Evolutionary conservation across 1,140 invertebrate species (phyloP), one percentile per base, ranked within the genome.

Genomic region (Solenopsis fugax): DNA sequence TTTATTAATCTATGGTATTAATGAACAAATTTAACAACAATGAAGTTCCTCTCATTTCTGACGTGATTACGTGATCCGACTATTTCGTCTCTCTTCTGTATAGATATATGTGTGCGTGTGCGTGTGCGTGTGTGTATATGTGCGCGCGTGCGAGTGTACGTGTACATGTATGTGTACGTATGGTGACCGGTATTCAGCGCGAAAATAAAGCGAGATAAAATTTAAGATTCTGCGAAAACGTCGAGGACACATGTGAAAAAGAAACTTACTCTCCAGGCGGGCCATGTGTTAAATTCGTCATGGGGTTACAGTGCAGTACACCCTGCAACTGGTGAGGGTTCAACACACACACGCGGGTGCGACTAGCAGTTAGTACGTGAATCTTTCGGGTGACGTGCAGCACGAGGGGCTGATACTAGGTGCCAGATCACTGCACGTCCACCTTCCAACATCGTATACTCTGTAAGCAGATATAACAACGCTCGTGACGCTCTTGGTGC

Each of bases 261-360:
- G 48, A 62, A 78, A 93, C 93, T 94, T 94, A 91, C 92, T 93
- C 91, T 93, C 91, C 80, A 92, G 89, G 56, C 91, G 93, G 88
- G 93, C 91, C 94, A 93, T 93, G 91, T 92, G 92, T 94, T 93
- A 93, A 92, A 90, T 89, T 88, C 91, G 90, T 89, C 92, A 91
- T 92, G 85, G 84, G 88, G 86, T 91, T 91, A 90, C 86, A 85
- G 71, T 93, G 90, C 87, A 88, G 85, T 82, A 81, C 65, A 69
- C 56, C 89, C 86, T 86, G 85, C 88, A 84, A 91, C 90, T 84
- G 87, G 87, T 85, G 75, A 86, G 65, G 88, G 65, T 89, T 88
- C 37, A 52, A 65, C 29, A 52, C n/a, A 62, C 58, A 62, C 64
- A 50, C 80, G 88, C 76, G 72, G 85, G 87, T 91, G 90, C 88